phyloP scores from a whole-genome alignment of 2,113 vertebrate genomes.

The Chionodraco myersi region DNA sequence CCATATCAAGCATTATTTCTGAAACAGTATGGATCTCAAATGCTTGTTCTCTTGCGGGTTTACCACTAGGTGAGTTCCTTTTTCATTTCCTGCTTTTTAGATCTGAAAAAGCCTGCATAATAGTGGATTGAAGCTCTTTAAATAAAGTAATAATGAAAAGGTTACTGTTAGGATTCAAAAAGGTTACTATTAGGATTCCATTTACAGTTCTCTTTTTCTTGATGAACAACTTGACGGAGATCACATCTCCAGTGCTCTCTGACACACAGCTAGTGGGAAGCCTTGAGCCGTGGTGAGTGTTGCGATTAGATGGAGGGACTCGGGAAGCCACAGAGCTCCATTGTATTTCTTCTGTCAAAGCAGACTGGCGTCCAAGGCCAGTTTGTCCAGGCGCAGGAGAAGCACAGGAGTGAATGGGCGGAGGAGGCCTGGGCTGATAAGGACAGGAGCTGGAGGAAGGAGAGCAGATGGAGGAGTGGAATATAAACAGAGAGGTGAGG shows the following conservation, averaged over 20 bases:
- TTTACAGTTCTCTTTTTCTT: neutral
- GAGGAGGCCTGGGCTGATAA: slow-evolving; percentile 64
- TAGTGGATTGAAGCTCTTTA: neutral
- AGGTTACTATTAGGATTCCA: neutral
- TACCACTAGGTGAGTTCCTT: too few species aligned
- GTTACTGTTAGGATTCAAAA: neutral
- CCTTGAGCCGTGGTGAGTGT: slow-evolving; percentile 52
- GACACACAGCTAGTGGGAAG: slow-evolving; percentile 1
- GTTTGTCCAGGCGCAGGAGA: slow-evolving; percentile 37
- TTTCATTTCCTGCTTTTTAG: too few species aligned
- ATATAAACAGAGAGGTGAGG: slow-evolving; percentile 44
- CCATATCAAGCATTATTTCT: too few species aligned
- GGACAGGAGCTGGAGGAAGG: slow-evolving; percentile 50
- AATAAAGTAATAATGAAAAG: neutral
- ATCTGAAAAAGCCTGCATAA: neutral
- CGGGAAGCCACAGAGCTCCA: slow-evolving; percentile 55
- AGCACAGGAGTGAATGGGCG: slow-evolving; percentile 28
- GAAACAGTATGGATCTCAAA: too few species aligned
- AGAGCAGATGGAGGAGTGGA: slow-evolving; percentile 50
- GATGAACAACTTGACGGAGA: neutral
- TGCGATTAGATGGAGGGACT: slow-evolving; percentile 36
- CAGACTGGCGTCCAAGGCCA: slow-evolving; percentile 59
- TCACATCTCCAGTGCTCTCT: neutral
- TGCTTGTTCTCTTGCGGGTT: too few species aligned
- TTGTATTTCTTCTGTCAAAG: slow-evolving; percentile 49